Evolutionary conservation across 2,888 invertebrate species (phyloP).

Genomic region (Neoaliturus tenellus): DNA sequence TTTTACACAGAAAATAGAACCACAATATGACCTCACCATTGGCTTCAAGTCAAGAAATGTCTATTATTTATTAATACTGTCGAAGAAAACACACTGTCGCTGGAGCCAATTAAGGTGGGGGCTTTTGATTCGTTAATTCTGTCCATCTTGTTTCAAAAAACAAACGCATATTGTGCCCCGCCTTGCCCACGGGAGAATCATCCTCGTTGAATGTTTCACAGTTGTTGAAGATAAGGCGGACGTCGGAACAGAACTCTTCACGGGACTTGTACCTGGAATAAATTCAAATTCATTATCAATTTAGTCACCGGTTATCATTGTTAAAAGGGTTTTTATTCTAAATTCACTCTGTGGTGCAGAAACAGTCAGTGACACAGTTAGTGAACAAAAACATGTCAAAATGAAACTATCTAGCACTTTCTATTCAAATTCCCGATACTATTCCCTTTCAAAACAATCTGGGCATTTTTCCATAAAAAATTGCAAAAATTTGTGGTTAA

Average conservation of each 20-base stretch:
- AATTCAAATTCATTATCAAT: no score
- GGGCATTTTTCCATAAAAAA: no score
- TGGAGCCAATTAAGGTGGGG: conserved; percentile 16
- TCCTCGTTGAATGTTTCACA: conserved; percentile 99
- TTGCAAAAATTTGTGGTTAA: no score
- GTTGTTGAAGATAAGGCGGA: conserved; percentile 96
- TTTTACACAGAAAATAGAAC: conserved; percentile 19
- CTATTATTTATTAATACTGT: conserved; percentile 39
- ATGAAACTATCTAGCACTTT: no score
- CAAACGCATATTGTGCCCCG: conserved; percentile 94
- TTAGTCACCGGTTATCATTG: no score
- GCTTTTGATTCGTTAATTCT: conserved; percentile 74
- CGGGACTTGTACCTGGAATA: conserved; percentile 90
- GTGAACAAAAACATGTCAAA: no score
- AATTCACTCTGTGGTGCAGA: no score
- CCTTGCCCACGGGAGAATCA: conserved; percentile 97
- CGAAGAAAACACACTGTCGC: not conserved
- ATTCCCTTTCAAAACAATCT: no score
- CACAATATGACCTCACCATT: not conserved
- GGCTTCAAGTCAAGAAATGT: not conserved
- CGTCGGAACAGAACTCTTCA: conserved; percentile 95
- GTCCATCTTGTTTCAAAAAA: conserved; percentile 95
- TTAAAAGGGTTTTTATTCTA: no score
- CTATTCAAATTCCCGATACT: no score
- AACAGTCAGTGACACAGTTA: no score